Evolutionary conservation across 2,113 vertebrate species (phyloP).

Genomic region (Xiphorhynchus elegans): DNA sequence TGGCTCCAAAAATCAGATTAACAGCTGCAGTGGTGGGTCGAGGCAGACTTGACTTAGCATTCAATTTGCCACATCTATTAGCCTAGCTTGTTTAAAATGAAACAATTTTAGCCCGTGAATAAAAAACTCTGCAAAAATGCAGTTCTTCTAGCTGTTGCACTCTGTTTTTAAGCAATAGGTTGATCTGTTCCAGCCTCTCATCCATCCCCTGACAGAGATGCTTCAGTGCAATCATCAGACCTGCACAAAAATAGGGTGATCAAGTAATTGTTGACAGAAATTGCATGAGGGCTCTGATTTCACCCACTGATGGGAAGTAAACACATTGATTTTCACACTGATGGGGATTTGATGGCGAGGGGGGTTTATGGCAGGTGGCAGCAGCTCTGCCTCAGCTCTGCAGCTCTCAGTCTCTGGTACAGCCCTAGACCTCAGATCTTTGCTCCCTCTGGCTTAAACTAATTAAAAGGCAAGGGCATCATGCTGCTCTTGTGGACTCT

Average conservation of each 20-base stretch:
- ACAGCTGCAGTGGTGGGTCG: neutral
- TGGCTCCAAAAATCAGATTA: slow-evolving; percentile 23
- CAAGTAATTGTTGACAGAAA: neutral
- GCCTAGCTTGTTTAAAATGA: neutral
- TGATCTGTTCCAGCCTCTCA: neutral
- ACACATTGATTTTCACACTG: neutral
- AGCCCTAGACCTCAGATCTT: neutral
- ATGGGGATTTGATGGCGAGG: neutral
- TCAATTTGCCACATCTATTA: neutral
- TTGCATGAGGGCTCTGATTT: neutral
- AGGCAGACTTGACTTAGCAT: neutral
- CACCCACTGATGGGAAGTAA: neutral
- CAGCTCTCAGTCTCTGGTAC: neutral
- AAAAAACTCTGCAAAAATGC: neutral
- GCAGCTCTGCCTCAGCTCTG: neutral
- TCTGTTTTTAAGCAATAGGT: neutral
- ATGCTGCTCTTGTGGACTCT: neutral
- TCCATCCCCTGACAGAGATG: rapidly evolving
- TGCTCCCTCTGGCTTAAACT: neutral
- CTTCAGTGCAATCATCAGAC: neutral
- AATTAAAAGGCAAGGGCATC: slow-evolving; percentile 9
- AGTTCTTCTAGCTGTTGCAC: neutral
- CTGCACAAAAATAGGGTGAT: neutral
- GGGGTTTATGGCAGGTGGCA: neutral
- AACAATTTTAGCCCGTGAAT: neutral